Evolutionary conservation across 2,797 vertebrate species (phyloP).

Genomic region (Neoniphon sammara): DNA sequence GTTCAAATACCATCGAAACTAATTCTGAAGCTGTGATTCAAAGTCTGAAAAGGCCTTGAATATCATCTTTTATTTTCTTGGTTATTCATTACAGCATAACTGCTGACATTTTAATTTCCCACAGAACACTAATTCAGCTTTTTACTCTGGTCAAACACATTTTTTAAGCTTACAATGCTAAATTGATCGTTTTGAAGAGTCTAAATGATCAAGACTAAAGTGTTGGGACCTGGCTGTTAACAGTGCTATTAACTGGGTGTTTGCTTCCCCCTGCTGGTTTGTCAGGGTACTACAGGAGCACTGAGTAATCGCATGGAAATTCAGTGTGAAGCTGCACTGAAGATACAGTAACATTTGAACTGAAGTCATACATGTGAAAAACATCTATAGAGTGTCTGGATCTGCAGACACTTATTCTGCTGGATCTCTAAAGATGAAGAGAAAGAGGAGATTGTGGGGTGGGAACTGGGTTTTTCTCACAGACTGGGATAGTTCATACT

Average conservation of each 20-base stretch:
- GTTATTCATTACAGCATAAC: not conserved
- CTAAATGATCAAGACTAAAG: not conserved
- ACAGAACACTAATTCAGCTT: not conserved
- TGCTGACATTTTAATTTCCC: not conserved
- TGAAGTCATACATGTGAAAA: no score
- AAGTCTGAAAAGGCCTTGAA: not conserved
- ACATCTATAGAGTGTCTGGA: no score
- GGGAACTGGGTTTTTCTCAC: no score
- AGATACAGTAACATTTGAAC: no score
- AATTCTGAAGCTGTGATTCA: no score
- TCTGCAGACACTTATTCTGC: no score
- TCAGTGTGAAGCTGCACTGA: not conserved
- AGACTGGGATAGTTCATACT: no score
- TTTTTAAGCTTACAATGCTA: not conserved
- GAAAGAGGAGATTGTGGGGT: no score
- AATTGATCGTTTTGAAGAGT: not conserved
- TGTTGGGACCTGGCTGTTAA: no score
- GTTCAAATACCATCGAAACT: no score
- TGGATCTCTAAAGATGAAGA: no score
- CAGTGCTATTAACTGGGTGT: not conserved
- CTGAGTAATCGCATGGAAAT: not conserved
- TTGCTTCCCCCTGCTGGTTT: conserved; percentile 57
- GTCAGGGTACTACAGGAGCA: conserved; percentile 21
- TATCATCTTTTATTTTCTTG: not conserved
- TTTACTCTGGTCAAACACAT: not conserved